Conservation (phyloP, 2,888 invertebrate species). For the Nebria salina region DNA sequence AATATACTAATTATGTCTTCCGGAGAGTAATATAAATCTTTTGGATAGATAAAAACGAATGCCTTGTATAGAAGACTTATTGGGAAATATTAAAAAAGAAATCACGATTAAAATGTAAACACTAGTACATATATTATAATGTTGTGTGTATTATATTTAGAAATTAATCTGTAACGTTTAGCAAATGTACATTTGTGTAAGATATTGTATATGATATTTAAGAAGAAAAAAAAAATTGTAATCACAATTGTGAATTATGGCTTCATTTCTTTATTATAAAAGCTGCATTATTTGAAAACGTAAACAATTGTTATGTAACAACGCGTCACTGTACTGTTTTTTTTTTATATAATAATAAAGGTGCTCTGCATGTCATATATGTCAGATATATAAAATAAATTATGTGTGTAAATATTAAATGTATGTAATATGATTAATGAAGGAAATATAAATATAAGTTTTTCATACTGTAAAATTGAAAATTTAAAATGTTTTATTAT, state of each 20-base stretch:
- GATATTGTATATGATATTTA: constrained; percentile 32
- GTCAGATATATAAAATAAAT: constrained; percentile 37
- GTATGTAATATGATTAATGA: constrained; percentile 35
- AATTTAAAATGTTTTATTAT: not conserved
- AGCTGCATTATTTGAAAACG: not conserved
- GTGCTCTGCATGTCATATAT: constrained; percentile 42
- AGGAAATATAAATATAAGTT: constrained; percentile 38
- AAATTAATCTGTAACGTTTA: constrained; percentile 7
- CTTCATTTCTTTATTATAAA: constrained; percentile 32
- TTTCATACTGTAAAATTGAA: constrained; percentile 38
- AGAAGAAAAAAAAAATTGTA: constrained; percentile 24
- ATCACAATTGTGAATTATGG: constrained; percentile 21
- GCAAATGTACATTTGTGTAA: constrained; percentile 41
- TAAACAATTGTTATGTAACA: not conserved
- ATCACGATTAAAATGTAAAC: not conserved
- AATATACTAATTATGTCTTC: constrained; percentile 6
- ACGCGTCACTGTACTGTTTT: not conserved
- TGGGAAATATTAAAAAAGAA: not conserved
- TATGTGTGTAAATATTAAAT: constrained; percentile 41
- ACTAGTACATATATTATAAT: not conserved
- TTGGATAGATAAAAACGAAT: constrained; percentile 19
- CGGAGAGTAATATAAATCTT: constrained; percentile 12
- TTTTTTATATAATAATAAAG: constrained; percentile 32
- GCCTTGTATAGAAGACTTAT: constrained; percentile 14
- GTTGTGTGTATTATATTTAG: not conserved